phyloP scores from a whole-genome alignment of 2,888 invertebrate genomes.

The Leucozona laternaria region DNA sequence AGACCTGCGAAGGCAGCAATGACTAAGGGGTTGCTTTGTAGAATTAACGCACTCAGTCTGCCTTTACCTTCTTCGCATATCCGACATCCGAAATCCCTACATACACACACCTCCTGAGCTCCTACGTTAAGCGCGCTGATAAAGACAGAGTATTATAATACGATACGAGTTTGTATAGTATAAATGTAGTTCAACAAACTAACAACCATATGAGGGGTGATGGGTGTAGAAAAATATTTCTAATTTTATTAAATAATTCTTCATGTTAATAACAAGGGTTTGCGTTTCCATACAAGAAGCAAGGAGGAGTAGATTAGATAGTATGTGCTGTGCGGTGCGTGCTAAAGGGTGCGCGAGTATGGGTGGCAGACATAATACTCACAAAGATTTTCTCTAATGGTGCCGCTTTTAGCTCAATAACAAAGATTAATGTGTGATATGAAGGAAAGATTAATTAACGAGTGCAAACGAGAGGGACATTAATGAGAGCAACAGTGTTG shows the following conservation, averaged over 20 bases:
- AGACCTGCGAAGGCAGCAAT: conserved; percentile 57
- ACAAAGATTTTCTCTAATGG: conserved; percentile 77
- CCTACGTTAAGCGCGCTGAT: conserved; percentile 2
- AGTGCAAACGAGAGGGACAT: conserved; percentile 56
- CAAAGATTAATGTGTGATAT: conserved; percentile 73
- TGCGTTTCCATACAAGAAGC: conserved; percentile 43
- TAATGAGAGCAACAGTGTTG: conserved; percentile 54
- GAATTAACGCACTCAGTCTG: conserved; percentile 66
- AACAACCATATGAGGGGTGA: conserved; percentile 1
- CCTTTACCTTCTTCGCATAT: conserved; percentile 19
- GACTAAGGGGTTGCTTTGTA: conserved; percentile 66
- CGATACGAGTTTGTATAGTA: background rate
- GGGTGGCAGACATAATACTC: conserved; percentile 76
- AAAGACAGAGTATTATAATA: conserved; percentile 31
- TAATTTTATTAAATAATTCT: conserved; percentile 71
- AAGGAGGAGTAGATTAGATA: conserved; percentile 44
- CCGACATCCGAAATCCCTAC: background rate
- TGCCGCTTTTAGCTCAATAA: conserved; percentile 68
- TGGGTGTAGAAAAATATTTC: conserved; percentile 51
- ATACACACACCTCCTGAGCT: background rate
- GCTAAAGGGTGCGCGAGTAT: conserved; percentile 71
- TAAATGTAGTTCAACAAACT: background rate
- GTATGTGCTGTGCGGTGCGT: too few relatives aligned
- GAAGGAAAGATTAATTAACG: conserved; percentile 71
- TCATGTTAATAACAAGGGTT: conserved; percentile 64